Percentiles rank a stretch among this genome's conserved stretches.
phyloP scores from a whole-genome alignment of 1,140 invertebrate genomes.

The Aphelinus atriplicis region DNA sequence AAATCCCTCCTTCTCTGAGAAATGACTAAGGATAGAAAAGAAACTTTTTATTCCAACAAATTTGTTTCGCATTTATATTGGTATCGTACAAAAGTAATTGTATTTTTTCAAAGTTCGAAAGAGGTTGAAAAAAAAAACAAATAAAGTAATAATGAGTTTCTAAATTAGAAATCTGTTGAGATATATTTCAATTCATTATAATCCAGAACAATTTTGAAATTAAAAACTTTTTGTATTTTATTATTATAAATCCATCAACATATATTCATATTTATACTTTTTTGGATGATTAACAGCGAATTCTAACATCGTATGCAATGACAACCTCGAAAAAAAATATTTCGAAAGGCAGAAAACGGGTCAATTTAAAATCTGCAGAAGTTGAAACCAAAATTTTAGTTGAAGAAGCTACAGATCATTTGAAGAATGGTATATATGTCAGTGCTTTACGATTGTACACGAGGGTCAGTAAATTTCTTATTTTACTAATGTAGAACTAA shows the following conservation, averaged over 20 bases:
- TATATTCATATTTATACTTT: too few relatives aligned
- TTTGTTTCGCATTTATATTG: too few relatives aligned
- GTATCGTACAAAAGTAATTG: too few relatives aligned
- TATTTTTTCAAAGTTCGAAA: too few relatives aligned
- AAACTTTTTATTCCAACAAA: too few relatives aligned
- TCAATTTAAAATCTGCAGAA: conserved; percentile 23
- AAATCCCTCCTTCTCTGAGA: too few relatives aligned
- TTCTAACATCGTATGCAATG: not conserved
- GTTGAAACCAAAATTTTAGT: conserved; percentile 68
- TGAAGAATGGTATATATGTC: conserved; percentile 75
- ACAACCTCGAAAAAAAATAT: conserved; percentile 2
- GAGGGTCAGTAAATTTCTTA: conserved; percentile 67
- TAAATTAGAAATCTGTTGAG: not conserved
- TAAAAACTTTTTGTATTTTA: not conserved
- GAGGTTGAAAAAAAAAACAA: too few relatives aligned
- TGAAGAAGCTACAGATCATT: conserved; percentile 76
- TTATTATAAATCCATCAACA: not conserved
- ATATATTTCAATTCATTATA: not conserved
- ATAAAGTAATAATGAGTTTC: not conserved
- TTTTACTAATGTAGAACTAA: conserved; percentile 18
- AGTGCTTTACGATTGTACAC: conserved; percentile 73
- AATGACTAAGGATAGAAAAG: too few relatives aligned
- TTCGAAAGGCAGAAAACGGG: not conserved
- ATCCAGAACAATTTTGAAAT: not conserved
- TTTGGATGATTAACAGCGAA: too few relatives aligned